A percentile compares a stretch with the other conserved stretches of the same genome.
Conservation (phyloP, 2,113 vertebrate genomes). For the Xenopus borealis region DNA sequence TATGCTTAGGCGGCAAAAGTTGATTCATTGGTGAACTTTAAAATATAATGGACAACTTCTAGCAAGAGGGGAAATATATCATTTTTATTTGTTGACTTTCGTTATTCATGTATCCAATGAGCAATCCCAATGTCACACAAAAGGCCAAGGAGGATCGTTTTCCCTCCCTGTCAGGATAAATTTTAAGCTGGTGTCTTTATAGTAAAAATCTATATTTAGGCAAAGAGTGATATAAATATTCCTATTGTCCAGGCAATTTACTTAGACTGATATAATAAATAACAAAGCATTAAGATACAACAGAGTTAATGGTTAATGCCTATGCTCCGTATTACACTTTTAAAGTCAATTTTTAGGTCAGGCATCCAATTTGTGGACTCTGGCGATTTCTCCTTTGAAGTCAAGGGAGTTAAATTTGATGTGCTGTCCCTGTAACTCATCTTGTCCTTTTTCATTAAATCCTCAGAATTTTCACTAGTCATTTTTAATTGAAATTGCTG, state of each 20-base stretch:
- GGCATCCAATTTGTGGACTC: constrained; percentile 30
- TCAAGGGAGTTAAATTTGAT: constrained; percentile 33
- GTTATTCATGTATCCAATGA: too few relatives aligned
- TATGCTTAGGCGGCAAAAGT: too few relatives aligned
- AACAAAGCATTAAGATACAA: not conserved
- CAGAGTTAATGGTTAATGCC: constrained; percentile 14
- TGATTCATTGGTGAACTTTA: too few relatives aligned
- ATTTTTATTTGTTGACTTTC: too few relatives aligned
- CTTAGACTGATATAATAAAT: not conserved
- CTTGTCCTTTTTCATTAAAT: constrained; percentile 38
- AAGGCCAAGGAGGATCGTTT: too few relatives aligned
- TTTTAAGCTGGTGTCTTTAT: not conserved
- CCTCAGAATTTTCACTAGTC: constrained; percentile 36
- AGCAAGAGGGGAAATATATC: too few relatives aligned
- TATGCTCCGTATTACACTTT: not conserved
- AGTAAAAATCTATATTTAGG: not conserved
- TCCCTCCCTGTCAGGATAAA: too few relatives aligned
- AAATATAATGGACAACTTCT: too few relatives aligned
- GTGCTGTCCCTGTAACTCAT: constrained; percentile 33
- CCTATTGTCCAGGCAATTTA: not conserved
- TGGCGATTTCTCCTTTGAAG: constrained; percentile 39
- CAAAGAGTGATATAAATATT: not conserved
- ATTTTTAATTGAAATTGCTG: constrained; percentile 42
- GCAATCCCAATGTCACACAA: too few relatives aligned
- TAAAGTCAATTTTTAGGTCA: constrained; percentile 7